phyloP scores from a whole-genome alignment of 2,888 invertebrate genomes.

The Zootermopsis nevadensis region DNA sequence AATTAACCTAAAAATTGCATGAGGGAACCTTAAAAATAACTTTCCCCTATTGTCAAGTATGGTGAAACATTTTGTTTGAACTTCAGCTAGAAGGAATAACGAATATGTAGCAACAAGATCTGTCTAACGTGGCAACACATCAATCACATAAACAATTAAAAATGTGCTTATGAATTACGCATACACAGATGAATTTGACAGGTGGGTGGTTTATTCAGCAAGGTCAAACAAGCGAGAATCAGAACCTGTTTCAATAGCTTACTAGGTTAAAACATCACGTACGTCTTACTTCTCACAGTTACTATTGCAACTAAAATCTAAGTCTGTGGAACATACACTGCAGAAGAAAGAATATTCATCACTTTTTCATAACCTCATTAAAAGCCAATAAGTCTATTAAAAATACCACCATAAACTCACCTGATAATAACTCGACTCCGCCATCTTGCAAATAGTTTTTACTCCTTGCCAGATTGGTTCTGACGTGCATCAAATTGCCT shows the following conservation, averaged over 20 bases:
- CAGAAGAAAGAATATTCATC: background rate
- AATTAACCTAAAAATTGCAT: too few species aligned
- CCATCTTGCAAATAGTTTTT: slow-evolving; percentile 66
- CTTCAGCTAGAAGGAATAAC: too few species aligned
- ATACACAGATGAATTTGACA: slow-evolving; percentile 2
- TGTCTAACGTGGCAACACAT: background rate
- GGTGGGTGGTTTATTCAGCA: background rate
- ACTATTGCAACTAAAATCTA: background rate
- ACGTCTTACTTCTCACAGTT: background rate
- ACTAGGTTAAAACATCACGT: slow-evolving; percentile 3
- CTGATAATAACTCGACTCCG: slow-evolving; percentile 74
- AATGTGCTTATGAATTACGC: background rate
- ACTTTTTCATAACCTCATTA: background rate
- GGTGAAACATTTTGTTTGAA: too few species aligned
- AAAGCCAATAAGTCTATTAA: background rate
- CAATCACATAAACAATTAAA: background rate
- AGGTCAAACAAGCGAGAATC: slow-evolving; percentile 28
- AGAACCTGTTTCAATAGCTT: background rate
- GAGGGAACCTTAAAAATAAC: too few species aligned
- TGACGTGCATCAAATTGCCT: slow-evolving; percentile 45
- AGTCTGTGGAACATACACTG: background rate
- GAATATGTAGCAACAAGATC: background rate
- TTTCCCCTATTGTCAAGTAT: too few species aligned
- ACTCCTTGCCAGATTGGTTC: slow-evolving; percentile 41
- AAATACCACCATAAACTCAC: slow-evolving; percentile 63